These are phyloP conservation scores for Cynaeus angustus DNA, from an alignment of 2,888 invertebrate species.

Conservation along the genomic window DNA sequence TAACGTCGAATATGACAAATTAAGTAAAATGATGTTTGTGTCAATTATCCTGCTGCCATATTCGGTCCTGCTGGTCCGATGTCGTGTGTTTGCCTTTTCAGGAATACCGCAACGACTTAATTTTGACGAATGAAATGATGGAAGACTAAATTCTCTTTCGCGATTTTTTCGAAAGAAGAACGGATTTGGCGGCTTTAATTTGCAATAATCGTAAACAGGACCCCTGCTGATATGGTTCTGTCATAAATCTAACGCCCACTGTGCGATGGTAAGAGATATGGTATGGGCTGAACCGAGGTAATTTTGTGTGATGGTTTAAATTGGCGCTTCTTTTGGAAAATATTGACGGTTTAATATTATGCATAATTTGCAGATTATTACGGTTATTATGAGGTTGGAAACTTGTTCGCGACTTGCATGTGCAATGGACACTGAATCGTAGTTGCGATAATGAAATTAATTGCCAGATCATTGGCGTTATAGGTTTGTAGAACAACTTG, in stretches of 20 bases:
- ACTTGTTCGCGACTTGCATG: constrained; percentile 10
- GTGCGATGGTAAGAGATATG: constrained; percentile 24
- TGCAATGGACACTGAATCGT: constrained; percentile 5
- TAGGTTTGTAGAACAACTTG: too few relatives aligned
- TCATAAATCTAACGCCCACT: constrained; percentile 41
- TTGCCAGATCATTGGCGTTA: neutral
- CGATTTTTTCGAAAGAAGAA: neutral
- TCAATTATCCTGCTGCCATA: constrained; percentile 29
- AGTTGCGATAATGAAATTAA: neutral
- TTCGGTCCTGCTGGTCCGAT: constrained; percentile 10
- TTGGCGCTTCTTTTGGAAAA: constrained; percentile 9
- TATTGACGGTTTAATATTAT: constrained; percentile 4
- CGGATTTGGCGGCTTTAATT: constrained; percentile 8
- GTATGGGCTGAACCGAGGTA: neutral
- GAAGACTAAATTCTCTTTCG: neutral
- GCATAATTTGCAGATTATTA: constrained; percentile 9
- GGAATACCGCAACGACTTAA: neutral
- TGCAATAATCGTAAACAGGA: constrained; percentile 33
- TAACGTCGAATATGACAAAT: constrained; percentile 24
- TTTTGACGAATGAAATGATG: constrained; percentile 1
- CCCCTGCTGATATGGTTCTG: constrained; percentile 14
- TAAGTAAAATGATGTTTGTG: constrained; percentile 27
- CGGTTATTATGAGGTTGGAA: constrained; percentile 12
- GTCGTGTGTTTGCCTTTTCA: neutral
- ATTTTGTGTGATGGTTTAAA: constrained; percentile 17